A percentile compares a stretch with the other conserved stretches of the same genome.
Conservation (phyloP, 2,797 vertebrate species). For the Gouania willdenowi region DNA sequence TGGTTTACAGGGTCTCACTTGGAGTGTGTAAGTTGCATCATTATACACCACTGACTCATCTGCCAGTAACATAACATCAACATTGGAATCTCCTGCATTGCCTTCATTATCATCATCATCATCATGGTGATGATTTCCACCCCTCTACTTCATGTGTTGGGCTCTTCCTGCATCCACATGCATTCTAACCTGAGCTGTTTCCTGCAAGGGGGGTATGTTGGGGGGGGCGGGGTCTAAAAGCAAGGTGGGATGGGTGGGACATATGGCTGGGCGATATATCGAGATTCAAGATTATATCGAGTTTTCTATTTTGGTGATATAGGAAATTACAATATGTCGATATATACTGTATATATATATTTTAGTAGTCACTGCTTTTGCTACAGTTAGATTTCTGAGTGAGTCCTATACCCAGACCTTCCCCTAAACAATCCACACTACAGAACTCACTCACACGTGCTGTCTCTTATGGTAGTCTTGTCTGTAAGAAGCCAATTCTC, state of each 20-base stretch:
- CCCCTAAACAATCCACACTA: no score
- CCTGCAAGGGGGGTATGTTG: slow-evolving; percentile 21
- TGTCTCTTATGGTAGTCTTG: no score
- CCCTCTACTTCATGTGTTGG: slow-evolving; percentile 23
- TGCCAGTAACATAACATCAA: slow-evolving; percentile 25
- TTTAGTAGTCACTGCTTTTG: no score
- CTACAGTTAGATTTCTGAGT: no score
- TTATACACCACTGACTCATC: slow-evolving; percentile 27
- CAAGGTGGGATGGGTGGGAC: slow-evolving; percentile 21
- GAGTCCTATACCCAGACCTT: no score
- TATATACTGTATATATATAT: no score
- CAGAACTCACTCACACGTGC: no score
- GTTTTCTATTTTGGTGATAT: no score
- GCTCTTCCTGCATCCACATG: slow-evolving; percentile 22
- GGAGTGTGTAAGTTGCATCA: slow-evolving; percentile 11
- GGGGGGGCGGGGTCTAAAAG: neutral
- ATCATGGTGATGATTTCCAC: slow-evolving; percentile 15
- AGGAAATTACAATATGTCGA: no score
- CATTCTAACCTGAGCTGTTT: slow-evolving; percentile 60
- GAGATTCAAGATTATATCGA: no score
- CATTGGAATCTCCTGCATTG: slow-evolving; percentile 32
- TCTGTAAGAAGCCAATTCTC: no score
- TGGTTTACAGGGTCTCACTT: slow-evolving; percentile 9
- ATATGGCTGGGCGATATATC: no score
- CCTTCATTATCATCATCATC: slow-evolving; percentile 19